Conservation (phyloP, 2,888 invertebrate species). For the Iphiclides podalirius region DNA sequence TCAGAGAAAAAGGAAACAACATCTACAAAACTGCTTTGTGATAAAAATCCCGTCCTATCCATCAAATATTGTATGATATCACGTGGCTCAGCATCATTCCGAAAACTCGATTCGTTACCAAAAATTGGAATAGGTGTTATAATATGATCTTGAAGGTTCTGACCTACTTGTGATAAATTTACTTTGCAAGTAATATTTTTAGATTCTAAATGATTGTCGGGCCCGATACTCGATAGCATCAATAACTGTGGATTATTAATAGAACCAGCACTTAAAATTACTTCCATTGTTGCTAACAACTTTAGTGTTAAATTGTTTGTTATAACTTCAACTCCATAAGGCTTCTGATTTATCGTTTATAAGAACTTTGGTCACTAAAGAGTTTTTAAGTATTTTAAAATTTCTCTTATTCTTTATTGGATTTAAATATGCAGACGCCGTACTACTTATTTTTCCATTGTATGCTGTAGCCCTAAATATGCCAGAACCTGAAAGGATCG, state of each 20-base stretch:
- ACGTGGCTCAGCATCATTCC: slow-evolving; percentile 37
- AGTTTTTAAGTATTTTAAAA: slow-evolving; percentile 61
- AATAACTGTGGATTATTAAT: slow-evolving; percentile 68
- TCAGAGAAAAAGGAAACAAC: slow-evolving; percentile 39
- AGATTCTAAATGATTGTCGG: too few relatives aligned
- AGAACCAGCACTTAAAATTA: slow-evolving; percentile 69
- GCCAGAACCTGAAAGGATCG: slow-evolving; percentile 67
- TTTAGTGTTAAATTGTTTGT: slow-evolving; percentile 32
- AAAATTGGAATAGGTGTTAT: slow-evolving; percentile 54
- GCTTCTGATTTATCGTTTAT: slow-evolving; percentile 59
- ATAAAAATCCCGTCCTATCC: slow-evolving; percentile 70
- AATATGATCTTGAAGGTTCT: slow-evolving; percentile 76
- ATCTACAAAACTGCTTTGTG: slow-evolving; percentile 76
- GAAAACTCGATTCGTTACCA: slow-evolving; percentile 41
- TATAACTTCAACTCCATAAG: slow-evolving; percentile 57
- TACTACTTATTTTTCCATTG: slow-evolving; percentile 65
- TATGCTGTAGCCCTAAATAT: slow-evolving; percentile 63
- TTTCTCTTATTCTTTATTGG: slow-evolving; percentile 43
- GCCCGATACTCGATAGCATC: too few relatives aligned
- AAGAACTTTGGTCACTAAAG: slow-evolving; percentile 68
- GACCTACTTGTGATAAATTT: slow-evolving; percentile 67
- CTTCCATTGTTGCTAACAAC: slow-evolving; percentile 52
- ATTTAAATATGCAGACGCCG: slow-evolving; percentile 68
- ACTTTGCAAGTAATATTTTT: slow-evolving; percentile 52
- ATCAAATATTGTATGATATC: slow-evolving; percentile 68